Conservation (phyloP, 2,797 vertebrate genomes). For the Taenioides sp. region DNA sequence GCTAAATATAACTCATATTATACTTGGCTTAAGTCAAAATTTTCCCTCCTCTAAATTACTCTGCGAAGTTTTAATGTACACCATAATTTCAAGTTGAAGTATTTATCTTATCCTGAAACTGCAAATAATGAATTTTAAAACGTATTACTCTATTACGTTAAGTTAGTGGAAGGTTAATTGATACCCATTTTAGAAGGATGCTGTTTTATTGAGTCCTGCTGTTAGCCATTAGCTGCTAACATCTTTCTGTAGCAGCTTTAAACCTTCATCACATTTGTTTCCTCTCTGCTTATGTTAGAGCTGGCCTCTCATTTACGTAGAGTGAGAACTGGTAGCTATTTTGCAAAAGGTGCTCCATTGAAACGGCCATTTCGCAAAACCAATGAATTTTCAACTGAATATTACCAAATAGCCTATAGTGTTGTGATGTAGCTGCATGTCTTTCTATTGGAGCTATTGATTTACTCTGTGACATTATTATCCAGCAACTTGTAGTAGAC, state of each 20-base stretch:
- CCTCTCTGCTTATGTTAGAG: constrained; percentile 35
- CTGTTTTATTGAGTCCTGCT: constrained; percentile 25
- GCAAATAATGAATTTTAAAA: no score
- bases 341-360: constrained; percentile 19
- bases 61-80: not conserved
- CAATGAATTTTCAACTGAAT: constrained; percentile 23
- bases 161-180: constrained; percentile 17
- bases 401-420: constrained; percentile 31
- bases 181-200: constrained; percentile 7
- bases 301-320: constrained; percentile 36
- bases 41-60: not conserved
- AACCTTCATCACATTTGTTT: constrained; percentile 11
- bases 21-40: no score
- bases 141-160: not conserved
- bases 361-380: not conserved
- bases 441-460: constrained; percentile 14
- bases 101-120: no score
- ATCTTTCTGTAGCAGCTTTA: constrained; percentile 7
- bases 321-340: constrained; percentile 44
- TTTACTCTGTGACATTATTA: not conserved
- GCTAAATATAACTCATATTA: no score
- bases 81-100: not conserved
- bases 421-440: constrained; percentile 36
- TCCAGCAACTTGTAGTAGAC: constrained; percentile 4
- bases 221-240: not conserved